Conservation (phyloP, 2,797 vertebrate species). For the Molossus molossus region DNA sequence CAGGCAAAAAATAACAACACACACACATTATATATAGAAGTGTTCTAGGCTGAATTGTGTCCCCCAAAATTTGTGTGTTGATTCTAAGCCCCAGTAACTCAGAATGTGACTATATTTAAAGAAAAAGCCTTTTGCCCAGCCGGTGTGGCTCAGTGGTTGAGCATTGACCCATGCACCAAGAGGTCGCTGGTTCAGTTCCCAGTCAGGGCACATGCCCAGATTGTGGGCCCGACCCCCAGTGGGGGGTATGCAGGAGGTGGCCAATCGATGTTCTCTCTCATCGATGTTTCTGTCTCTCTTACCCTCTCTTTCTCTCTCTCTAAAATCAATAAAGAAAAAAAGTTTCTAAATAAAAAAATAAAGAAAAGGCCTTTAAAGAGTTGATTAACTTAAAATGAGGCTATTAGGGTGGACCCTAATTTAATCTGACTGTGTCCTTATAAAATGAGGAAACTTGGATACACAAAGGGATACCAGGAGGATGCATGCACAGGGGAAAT, state of each 20-base stretch:
- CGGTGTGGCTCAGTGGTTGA: no score
- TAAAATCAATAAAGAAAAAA: no score
- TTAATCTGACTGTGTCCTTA: background rate
- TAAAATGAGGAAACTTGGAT: constrained; percentile 21
- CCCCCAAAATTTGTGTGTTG: background rate
- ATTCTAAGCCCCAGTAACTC: background rate
- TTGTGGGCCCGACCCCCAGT: no score
- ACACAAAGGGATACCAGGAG: background rate
- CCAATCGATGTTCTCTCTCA: no score
- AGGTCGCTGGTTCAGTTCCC: no score
- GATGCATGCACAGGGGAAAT: background rate
- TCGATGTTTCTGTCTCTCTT: no score
- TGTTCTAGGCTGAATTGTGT: background rate
- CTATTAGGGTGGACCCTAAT: background rate
- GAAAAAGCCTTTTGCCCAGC: background rate
- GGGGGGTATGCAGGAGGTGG: no score
- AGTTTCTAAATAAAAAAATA: background rate
- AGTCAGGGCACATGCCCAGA: no score
- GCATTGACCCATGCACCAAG: no score
- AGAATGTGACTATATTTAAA: constrained; percentile 1
- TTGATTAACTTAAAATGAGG: background rate
- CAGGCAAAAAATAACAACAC: background rate
- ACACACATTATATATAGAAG: background rate
- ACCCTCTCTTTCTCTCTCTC: no score
- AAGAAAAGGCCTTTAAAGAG: background rate